Conservation (phyloP, 2,797 vertebrate genomes). For the Halcyon chelicuti region DNA sequence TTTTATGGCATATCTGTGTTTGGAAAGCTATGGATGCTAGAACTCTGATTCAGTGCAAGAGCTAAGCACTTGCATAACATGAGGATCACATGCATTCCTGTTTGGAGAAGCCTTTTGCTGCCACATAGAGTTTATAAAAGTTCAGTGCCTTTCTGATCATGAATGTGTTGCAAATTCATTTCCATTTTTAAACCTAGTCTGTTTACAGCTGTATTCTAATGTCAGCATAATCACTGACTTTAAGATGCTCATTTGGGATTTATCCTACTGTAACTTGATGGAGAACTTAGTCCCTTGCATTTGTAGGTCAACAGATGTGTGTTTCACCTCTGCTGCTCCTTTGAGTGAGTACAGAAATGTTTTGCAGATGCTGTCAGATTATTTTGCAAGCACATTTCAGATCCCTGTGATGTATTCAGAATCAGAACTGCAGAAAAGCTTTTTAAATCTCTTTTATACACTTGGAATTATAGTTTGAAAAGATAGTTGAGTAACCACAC, state of each 20-base stretch:
- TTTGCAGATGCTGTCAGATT: background rate
- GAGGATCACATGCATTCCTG: background rate
- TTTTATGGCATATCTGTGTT: background rate
- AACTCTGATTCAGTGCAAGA: background rate
- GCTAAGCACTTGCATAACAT: background rate
- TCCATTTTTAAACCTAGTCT: background rate
- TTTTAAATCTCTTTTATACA: background rate
- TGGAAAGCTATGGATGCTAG: background rate
- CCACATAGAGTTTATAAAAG: background rate
- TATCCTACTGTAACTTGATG: background rate
- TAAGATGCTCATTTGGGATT: slow-evolving; percentile 34
- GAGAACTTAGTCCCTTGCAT: background rate
- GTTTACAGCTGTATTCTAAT: background rate
- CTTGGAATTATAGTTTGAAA: background rate
- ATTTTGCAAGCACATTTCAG: background rate
- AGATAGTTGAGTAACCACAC: background rate
- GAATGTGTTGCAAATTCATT: background rate
- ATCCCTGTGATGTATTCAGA: background rate
- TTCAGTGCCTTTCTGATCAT: background rate
- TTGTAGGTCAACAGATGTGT: slow-evolving; percentile 42
- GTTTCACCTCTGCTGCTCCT: slow-evolving; percentile 20
- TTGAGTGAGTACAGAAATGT: background rate
- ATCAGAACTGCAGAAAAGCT: background rate
- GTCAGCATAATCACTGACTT: background rate
- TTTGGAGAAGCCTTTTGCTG: background rate